Conservation (phyloP, 2,113 vertebrate genomes). For the Pica pica region DNA sequence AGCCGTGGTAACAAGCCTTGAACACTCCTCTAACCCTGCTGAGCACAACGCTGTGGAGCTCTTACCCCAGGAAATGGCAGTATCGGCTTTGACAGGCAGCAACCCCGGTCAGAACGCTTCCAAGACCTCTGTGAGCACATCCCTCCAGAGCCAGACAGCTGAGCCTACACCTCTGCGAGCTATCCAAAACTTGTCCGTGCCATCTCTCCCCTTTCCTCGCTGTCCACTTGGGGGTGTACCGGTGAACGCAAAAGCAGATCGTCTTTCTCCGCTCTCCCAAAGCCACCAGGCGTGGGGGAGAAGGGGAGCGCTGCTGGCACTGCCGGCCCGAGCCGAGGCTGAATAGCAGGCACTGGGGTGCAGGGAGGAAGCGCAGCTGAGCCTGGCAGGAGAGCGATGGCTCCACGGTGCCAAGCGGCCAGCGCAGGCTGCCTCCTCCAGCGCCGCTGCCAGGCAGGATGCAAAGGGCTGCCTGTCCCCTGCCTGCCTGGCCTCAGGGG, state of each 20-base stretch:
- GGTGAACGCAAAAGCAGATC: background rate
- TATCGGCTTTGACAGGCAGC: background rate
- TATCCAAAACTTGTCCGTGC: background rate
- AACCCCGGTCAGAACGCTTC: background rate
- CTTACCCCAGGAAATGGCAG: background rate
- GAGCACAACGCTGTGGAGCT: background rate
- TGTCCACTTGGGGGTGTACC: slow-evolving; percentile 14
- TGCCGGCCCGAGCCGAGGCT: background rate
- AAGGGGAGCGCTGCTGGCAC: background rate
- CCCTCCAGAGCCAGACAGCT: background rate
- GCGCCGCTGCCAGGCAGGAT: background rate
- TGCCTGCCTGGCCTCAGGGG: background rate
- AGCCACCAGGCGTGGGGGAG: background rate
- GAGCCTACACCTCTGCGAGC: background rate
- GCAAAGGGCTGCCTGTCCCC: background rate
- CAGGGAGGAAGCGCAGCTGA: background rate
- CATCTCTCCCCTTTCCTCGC: background rate
- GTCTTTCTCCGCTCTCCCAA: background rate
- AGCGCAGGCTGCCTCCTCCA: background rate
- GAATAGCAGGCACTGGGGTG: background rate
- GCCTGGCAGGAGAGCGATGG: background rate
- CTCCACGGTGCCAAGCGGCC: background rate
- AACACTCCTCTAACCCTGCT: background rate
- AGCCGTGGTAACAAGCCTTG: background rate
- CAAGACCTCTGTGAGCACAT: background rate